Evolutionary conservation across 2,113 vertebrate species (phyloP), one percentile per base, ranked within the genome.

Genomic region (Mastomys coucha): DNA sequence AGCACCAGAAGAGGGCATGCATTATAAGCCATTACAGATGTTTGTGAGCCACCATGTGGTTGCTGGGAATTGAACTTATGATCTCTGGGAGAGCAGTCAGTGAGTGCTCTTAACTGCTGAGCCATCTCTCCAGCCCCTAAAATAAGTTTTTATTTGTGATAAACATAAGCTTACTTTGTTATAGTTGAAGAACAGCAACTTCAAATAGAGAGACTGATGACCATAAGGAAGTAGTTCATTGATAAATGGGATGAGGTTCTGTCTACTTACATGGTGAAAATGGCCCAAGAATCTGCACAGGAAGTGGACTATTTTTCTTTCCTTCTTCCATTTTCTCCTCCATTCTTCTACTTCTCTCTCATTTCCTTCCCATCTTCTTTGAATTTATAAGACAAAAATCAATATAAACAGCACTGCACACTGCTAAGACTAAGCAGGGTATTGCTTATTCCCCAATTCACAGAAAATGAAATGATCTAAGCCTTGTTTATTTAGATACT

Each of bases 401-500:
- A 81, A 36, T 49, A 63, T 16, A 53, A 70, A 42, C 91, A 17
- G 58, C 9, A 51, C 1, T 22, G 5, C 2, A 28, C 12, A 42
- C 1, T 49, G 10, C 67, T 3, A 58, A 42, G 0, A n/a, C 58
- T 24, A 95, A 93, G 26, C 3, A 28, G 14, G 26, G 0, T 58
- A 33, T 67, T 91, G 6, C 60, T 73, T 75, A 39, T 9, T 24
- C 1, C 0, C 39, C 1, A 87, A 82, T 72, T 60, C 42, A 77
- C n/a, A 70, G 22, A 73, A 77, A 80, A 53, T 75, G 12, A 90
- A 69, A 73, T 75, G 4, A 53, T 51, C 8, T 80, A 24, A 93
- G 93, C 84, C 53, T 56, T 75, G 19, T 77, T 45, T 77, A 63
- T 63, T 91, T 81, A 87, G 16, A 82, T 26, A 78, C 24, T 72